phyloP scores from a whole-genome alignment of 1,140 invertebrate genomes.

The Calycopis cecrops region DNA sequence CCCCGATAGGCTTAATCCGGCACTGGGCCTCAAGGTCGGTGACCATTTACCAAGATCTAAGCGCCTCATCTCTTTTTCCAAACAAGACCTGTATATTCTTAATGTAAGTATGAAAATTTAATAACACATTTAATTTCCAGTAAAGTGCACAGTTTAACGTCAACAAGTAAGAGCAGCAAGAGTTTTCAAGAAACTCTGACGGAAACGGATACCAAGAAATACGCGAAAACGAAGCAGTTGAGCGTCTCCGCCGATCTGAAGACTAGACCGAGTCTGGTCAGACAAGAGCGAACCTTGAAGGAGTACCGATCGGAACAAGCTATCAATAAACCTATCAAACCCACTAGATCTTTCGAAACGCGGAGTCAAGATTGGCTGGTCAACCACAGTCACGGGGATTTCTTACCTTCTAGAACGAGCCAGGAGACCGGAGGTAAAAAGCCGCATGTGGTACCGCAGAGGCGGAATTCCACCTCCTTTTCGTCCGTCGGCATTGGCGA shows the following conservation, averaged over 20 bases:
- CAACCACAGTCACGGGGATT: conserved; percentile 42
- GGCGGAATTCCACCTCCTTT: conserved; percentile 60
- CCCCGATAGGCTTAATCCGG: no score
- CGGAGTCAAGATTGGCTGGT: conserved; percentile 41
- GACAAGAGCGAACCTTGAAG: conserved; percentile 41
- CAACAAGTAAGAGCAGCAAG: conserved; percentile 41
- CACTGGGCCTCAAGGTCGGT: no score
- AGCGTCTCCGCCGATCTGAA: conserved; percentile 57
- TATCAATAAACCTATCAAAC: conserved; percentile 45
- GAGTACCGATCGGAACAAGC: conserved; percentile 50
- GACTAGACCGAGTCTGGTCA: conserved; percentile 32
- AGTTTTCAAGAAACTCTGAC: conserved; percentile 45
- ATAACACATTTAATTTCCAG: conserved; percentile 36
- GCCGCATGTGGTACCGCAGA: conserved; percentile 40
- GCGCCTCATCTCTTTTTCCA: no score
- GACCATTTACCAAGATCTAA: no score
- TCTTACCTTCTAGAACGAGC: conserved; percentile 40
- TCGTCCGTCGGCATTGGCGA: conserved; percentile 57
- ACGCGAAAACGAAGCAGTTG: conserved; percentile 38
- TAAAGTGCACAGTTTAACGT: conserved; percentile 43
- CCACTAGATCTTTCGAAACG: conserved; percentile 43
- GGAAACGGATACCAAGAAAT: conserved; percentile 29
- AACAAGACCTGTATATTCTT: no score
- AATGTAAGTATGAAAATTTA: no score
- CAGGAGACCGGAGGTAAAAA: conserved; percentile 34